Base-by-base conservation (phyloP, 2,113 vertebrate species). In the Herpailurus yagouaroundi region DNA sequence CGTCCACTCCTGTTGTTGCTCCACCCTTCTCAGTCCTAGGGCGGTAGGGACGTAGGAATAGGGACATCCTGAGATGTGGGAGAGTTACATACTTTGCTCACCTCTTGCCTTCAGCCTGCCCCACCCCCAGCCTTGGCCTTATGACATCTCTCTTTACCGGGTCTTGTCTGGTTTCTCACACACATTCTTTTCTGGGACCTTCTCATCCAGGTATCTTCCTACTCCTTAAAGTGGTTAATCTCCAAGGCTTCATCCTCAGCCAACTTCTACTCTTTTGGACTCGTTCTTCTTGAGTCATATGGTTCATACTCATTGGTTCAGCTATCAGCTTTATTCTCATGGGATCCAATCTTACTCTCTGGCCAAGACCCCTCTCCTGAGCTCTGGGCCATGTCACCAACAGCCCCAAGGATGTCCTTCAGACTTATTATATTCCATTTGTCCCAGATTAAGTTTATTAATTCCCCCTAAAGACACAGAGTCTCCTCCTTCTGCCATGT, bases 1-100 rank as follows among this genome's bases (percentile, higher is more conserved):
- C 29, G 1, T 98, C 96, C 48, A 98, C 91, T 38, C 93, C 81
- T 2, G 93, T 97, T 21, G 95, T 57, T 21, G 45, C 4, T 9
- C 88, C 93, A 1, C 77, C 29, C 31, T 81, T 93, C 93, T 97
- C 80, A 18, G 74, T 5, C 68, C 97, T 98, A 38, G 66, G 27
- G 18, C 12, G 48, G 52, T 10, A 14, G 79, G 25, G 19, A 87
- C 7, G 82, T 19, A 16, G 36, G 55, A 83, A 21, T 15, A 79
- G 57, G 14, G 60, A 36, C 45, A 15, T 48, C 27, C n/a, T 63
- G 83, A 94, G n/a, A 31, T 8, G 9, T 2, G 7, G 29, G 36
- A 7, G 33, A 86, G 12, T 31, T 55, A n/a, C 2, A 52, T 2
- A 71, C 4, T 33, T 86, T 33, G 5, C 48, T 68, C 55, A 87